Conservation (phyloP, 92 coral and sea anemone genomes). For the Plumapathes pennacea region DNA sequence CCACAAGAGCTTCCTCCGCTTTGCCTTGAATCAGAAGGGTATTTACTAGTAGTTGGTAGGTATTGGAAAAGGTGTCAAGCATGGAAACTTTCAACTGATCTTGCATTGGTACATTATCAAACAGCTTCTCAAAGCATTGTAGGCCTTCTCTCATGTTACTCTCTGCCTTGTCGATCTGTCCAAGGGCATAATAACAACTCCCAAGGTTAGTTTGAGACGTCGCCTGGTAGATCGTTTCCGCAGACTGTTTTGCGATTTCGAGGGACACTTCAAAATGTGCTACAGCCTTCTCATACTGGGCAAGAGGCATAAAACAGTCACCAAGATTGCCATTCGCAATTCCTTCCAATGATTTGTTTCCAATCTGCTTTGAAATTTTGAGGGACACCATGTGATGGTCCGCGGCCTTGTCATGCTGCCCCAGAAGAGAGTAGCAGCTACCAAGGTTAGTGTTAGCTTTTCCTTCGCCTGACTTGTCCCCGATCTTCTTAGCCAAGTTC, state of each 20-base stretch:
- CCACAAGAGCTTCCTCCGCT: not conserved
- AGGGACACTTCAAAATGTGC: not conserved
- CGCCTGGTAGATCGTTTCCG: not conserved
- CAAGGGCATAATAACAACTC: not conserved
- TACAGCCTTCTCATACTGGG: conserved; percentile 4
- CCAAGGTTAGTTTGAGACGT: not conserved
- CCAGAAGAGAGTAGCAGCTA: too few species aligned
- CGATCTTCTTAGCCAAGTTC: too few species aligned
- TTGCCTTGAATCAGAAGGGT: not conserved
- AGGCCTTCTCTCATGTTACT: not conserved
- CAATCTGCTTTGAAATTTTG: conserved; percentile 2
- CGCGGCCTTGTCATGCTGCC: not conserved
- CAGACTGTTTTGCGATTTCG: not conserved
- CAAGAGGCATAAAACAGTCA: not conserved
- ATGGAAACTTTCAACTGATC: conserved; percentile 1
- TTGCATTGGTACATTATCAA: not conserved
- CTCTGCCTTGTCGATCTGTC: not conserved
- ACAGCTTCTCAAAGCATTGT: not conserved
- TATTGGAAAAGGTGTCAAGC: not conserved
- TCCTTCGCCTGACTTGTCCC: too few species aligned
- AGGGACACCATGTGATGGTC: not conserved
- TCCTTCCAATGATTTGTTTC: not conserved
- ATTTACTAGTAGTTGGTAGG: not conserved
- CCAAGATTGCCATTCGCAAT: not conserved
- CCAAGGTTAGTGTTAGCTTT: too few species aligned